Percentiles rank a stretch among this genome's conserved stretches.
These are phyloP conservation scores for Neosilurus hyrtlii DNA, from an alignment of 2,797 vertebrate species.

Conservation along the genomic window DNA sequence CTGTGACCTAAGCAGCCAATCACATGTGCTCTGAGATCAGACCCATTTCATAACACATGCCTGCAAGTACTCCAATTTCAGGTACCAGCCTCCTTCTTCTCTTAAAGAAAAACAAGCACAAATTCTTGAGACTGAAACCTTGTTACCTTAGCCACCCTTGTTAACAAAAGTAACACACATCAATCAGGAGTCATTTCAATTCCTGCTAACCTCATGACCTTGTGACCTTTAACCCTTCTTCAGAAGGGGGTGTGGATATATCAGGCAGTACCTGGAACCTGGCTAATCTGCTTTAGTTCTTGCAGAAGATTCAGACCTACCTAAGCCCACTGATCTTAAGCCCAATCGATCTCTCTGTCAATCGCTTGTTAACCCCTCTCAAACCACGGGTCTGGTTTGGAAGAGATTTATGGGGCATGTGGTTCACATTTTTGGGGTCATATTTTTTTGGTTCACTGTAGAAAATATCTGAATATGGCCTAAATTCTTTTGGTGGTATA, in stretches of 20 bases:
- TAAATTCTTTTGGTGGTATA: conserved; percentile 2
- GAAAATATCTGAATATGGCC: conserved; percentile 7
- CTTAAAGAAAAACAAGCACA: conserved; percentile 30
- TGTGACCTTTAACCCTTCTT: conserved; percentile 35
- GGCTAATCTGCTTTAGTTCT: conserved; percentile 44
- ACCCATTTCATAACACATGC: conserved; percentile 34
- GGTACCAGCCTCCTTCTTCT: conserved; percentile 21
- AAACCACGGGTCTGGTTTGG: neutral
- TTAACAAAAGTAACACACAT: conserved; percentile 38
- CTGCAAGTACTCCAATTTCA: conserved; percentile 36
- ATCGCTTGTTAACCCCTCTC: conserved; percentile 20
- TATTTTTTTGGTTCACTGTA: conserved; percentile 8
- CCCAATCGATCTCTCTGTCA: conserved; percentile 41
- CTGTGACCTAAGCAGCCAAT: conserved; percentile 20
- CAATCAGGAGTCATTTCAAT: conserved; percentile 28
- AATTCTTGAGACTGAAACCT: conserved; percentile 19
- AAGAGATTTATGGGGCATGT: conserved; percentile 9
- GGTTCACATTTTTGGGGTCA: conserved; percentile 18
- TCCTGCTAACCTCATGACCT: conserved; percentile 40
- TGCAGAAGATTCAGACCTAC: conserved; percentile 29
- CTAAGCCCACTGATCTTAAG: conserved; percentile 45
- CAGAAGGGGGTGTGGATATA: conserved; percentile 30
- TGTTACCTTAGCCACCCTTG: conserved; percentile 40
- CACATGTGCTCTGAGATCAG: neutral
- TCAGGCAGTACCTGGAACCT: conserved; percentile 42